Evolutionary conservation across 2,113 vertebrate species (phyloP).

Genomic region (Shinisaurus crocodilurus): DNA sequence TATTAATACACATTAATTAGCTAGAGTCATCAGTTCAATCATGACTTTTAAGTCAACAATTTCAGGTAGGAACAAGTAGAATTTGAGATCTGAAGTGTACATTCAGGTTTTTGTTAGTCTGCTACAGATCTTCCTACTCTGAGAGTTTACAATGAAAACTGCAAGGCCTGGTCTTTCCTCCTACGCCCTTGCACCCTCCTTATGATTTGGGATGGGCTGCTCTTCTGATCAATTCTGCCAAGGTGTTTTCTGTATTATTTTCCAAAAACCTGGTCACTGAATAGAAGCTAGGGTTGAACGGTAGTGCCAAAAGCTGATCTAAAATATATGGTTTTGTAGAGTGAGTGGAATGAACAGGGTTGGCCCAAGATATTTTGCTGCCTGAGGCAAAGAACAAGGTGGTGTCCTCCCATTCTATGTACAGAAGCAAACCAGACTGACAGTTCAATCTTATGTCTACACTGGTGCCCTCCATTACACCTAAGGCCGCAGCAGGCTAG

Average conservation of each 20-base stretch:
- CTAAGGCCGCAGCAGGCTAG: too few relatives aligned
- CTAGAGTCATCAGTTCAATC: not conserved
- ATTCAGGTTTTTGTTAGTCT: not conserved
- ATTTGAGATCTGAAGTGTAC: not conserved
- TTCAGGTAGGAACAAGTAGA: rapidly evolving
- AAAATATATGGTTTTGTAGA: too few relatives aligned
- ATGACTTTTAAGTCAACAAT: rapidly evolving
- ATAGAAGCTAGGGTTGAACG: not conserved
- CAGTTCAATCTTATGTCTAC: too few relatives aligned
- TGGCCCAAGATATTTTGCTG: too few relatives aligned
- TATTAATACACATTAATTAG: not conserved
- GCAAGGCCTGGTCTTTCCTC: not conserved
- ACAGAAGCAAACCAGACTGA: too few relatives aligned
- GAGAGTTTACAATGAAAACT: not conserved
- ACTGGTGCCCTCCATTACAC: too few relatives aligned
- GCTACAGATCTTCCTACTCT: not conserved
- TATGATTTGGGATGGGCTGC: not conserved
- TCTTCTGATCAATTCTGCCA: not conserved
- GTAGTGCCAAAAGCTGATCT: not conserved
- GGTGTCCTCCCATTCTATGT: too few relatives aligned
- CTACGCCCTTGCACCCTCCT: not conserved
- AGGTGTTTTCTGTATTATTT: not conserved
- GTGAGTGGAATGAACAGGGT: not conserved
- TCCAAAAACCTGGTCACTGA: not conserved
- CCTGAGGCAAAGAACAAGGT: too few relatives aligned